Evolutionary conservation across 2,888 invertebrate genomes (phyloP), one percentile per base, ranked within the genome.

Genomic region (Prosopocoilus inquinatus): DNA sequence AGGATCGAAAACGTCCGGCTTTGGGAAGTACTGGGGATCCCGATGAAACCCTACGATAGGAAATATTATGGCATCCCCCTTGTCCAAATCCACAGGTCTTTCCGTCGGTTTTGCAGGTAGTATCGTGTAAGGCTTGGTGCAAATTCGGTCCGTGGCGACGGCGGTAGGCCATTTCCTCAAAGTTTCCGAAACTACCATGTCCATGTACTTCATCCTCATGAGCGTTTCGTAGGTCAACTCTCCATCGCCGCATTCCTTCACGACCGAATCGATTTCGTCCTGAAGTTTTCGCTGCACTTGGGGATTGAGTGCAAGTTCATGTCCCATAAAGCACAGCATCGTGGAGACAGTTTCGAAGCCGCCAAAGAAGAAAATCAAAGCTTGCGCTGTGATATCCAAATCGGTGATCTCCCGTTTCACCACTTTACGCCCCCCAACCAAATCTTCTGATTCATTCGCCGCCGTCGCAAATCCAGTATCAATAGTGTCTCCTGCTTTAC

Each of bases 251-350:
- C 60, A 64, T 4, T 79, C 71, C 2, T 79, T 75, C 41, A 51
- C 33, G 20, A 12, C 32, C 11, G 80, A 77, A 11, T 68, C 74
- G 32, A 86, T 81, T 70, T 85, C 84, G 38, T 77, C 64, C 1
- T 74, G 74, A 2, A 85, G 69, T 43, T 70, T 78, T 2, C 79
- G 74, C 64, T 85, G 85, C 0, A 81, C 70, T 0, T 84, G 81
- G 0, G 67, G 70, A 62, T 80, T 67, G 2, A 53, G 39, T 0
- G 81, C 78, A n/a, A 81, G 58, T 36, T 76, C 70, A 59, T 75
- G 78, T 2, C 73, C 64, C 2, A 74, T 57, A 50, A 75, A 79
- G 28, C 71, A 69, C 38, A 80, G 62, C 0, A 75, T 71, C 0
- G 71, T 67, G 0, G 79, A 76, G 9, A 78, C 77, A 0, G 80